phyloP scores from a whole-genome alignment of 2,113 vertebrate genomes.

The Maccullochella peelii region DNA sequence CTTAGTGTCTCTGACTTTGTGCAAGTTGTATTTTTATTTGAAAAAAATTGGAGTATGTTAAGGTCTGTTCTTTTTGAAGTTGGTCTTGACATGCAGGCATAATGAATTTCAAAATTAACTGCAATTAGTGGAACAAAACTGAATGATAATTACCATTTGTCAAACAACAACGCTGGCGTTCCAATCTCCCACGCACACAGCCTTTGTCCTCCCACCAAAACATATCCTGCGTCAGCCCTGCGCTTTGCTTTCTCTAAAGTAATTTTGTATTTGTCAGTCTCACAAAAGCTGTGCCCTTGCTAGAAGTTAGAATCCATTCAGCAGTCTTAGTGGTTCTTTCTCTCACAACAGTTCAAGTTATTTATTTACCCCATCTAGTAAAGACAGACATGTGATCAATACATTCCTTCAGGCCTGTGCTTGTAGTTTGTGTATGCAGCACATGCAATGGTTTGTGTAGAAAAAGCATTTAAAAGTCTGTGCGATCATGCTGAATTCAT shows the following conservation, averaged over 20 bases:
- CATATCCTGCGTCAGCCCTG: slow-evolving; percentile 49
- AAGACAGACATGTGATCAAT: slow-evolving; percentile 59
- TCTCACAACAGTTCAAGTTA: slow-evolving; percentile 35
- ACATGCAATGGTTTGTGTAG: neutral
- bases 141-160: slow-evolving; percentile 79
- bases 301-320: slow-evolving; percentile 58
- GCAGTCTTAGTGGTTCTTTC: slow-evolving; percentile 26
- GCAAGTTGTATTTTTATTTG: slow-evolving; percentile 36
- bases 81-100: slow-evolving; percentile 62
- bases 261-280: slow-evolving; percentile 68
- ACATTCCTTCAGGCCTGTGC: slow-evolving; percentile 14
- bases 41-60: slow-evolving; percentile 24
- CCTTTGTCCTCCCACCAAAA: slow-evolving; percentile 75
- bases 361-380: slow-evolving; percentile 45
- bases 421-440: neutral
- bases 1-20: slow-evolving; percentile 21
- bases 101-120: slow-evolving; percentile 73
- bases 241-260: slow-evolving; percentile 47
- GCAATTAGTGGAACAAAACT: slow-evolving; percentile 78
- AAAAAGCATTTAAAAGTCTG: slow-evolving; percentile 18
- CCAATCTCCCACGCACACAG: slow-evolving; percentile 69
- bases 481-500: slow-evolving; percentile 28
- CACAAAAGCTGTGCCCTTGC: slow-evolving; percentile 69
- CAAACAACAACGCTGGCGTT: slow-evolving; percentile 71
- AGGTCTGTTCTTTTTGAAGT: slow-evolving; percentile 49